Evolutionary conservation across 1,140 invertebrate species (phyloP), one percentile per base, ranked within the genome.

Genomic region (Cotesia vestalis): DNA sequence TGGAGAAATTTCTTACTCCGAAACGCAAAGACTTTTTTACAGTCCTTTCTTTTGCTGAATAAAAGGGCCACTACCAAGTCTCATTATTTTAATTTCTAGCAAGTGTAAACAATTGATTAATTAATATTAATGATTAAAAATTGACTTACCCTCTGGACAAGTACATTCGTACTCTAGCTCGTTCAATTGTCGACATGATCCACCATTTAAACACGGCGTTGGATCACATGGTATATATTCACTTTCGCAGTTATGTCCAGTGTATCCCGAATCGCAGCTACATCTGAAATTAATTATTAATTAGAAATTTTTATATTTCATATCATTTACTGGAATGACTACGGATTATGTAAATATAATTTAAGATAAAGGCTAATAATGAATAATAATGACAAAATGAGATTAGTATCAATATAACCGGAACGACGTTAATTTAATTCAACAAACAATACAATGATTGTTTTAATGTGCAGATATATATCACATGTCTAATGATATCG

Each of bases 151-250:
- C 83, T 90, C 91, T 80, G 92, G 93, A 89, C 94, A 98, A 77
- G 90, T 91, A 86, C 94, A 96, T 79, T 94, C 92, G 87, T 96
- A 97, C 78, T 89, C 90, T 61, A 95, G 89, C 76, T 90, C 89
- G 81, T 93, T 94, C 71, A 92, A 83, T 78, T 91, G 89, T 61
- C 89, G 90, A 86, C 96, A 98, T 27, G 88, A 90, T 73, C 95
- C 97, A 60, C 94, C 96, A 85, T 99, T 97, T 77, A 90, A 86
- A 84, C 96, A 98, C 1, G 96, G 94, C 61, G 92, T 95, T 4
- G 96, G 95, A 77, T 95, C 90, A 84, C 96, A 97, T 1, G 95
- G 95, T 72, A 96, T 92, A 83, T 96, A 97, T 76, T 94, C 92
- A 80, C 89, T 94, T 84, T 97, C 95, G 87, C 96, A 97, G 85